These are phyloP conservation scores for Bombus soroeensis DNA, from an alignment of 1,140 invertebrate genomes.

Conservation along the genomic window DNA sequence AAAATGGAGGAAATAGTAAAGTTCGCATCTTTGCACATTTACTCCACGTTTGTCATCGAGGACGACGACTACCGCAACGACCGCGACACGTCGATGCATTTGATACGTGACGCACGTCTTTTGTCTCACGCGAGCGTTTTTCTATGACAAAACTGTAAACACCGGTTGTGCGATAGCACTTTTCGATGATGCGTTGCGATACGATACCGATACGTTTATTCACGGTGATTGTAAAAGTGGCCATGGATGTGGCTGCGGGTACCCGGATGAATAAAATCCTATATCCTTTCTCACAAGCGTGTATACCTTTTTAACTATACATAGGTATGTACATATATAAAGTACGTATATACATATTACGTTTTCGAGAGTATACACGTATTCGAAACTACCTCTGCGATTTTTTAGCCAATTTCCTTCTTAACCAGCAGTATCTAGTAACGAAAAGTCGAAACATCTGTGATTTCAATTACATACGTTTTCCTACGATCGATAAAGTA, in stretches of 20 bases:
- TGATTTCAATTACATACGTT: neutral
- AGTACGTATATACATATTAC: neutral
- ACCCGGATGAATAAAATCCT: slow-evolving; percentile 17
- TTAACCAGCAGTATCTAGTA: too few relatives aligned
- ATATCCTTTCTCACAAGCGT: neutral
- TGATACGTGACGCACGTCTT: neutral
- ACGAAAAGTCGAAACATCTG: neutral
- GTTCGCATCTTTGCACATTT: neutral
- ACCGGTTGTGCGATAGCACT: neutral
- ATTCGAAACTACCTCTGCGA: neutral
- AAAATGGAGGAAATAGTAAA: neutral
- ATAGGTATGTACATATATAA: neutral
- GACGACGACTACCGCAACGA: neutral
- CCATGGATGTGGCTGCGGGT: slow-evolving; percentile 19
- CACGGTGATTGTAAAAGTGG: neutral
- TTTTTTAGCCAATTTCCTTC: neutral
- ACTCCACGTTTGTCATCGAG: neutral
- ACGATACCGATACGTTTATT: neutral
- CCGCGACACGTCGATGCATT: neutral
- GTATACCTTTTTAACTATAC: neutral
- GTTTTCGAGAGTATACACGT: neutral
- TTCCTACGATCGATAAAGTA: neutral
- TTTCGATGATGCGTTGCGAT: neutral
- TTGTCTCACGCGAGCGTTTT: neutral
- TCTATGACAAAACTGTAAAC: neutral